Conservation (phyloP, 2,797 vertebrate species). For the Enteromius viviparus region DNA sequence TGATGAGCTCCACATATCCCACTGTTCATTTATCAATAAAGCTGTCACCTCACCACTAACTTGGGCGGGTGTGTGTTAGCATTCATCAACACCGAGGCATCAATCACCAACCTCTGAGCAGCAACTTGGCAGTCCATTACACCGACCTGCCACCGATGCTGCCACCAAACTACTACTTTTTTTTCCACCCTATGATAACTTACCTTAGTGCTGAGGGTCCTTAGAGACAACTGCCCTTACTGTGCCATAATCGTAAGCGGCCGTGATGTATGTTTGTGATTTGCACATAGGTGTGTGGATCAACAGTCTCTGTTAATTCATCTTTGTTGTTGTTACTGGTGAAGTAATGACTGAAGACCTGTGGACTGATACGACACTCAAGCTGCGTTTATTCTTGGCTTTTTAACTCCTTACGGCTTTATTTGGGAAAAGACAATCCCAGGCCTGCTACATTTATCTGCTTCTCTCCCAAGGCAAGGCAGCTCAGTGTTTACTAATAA, state of each 20-base stretch:
- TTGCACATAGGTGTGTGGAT: background rate
- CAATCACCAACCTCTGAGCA: constrained; percentile 68
- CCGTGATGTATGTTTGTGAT: constrained; percentile 36
- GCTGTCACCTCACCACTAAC: constrained; percentile 74
- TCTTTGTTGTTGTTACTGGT: constrained; percentile 4
- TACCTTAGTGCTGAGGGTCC: constrained; percentile 30
- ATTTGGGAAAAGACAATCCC: constrained; percentile 70
- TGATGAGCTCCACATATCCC: constrained; percentile 72
- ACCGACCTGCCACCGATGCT: constrained; percentile 66
- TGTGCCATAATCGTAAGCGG: background rate
- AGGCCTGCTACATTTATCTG: constrained; percentile 68
- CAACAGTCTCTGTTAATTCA: constrained; percentile 4
- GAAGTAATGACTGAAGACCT: constrained; percentile 19
- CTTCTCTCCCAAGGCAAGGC: constrained; percentile 32
- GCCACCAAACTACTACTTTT: constrained; percentile 64
- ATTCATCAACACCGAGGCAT: constrained; percentile 74
- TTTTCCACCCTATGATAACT: constrained; percentile 32
- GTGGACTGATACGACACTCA: constrained; percentile 67
- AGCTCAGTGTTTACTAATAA: constrained; percentile 22
- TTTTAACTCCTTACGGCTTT: constrained; percentile 71
- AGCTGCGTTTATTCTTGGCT: constrained; percentile 67
- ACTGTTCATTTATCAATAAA: constrained; percentile 79
- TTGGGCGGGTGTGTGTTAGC: constrained; percentile 67
- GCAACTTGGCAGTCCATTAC: constrained; percentile 67
- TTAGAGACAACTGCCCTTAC: constrained; percentile 9